These are phyloP conservation scores for Cromileptes altivelis DNA, from an alignment of 2,113 vertebrate species.

Conservation along the genomic window DNA sequence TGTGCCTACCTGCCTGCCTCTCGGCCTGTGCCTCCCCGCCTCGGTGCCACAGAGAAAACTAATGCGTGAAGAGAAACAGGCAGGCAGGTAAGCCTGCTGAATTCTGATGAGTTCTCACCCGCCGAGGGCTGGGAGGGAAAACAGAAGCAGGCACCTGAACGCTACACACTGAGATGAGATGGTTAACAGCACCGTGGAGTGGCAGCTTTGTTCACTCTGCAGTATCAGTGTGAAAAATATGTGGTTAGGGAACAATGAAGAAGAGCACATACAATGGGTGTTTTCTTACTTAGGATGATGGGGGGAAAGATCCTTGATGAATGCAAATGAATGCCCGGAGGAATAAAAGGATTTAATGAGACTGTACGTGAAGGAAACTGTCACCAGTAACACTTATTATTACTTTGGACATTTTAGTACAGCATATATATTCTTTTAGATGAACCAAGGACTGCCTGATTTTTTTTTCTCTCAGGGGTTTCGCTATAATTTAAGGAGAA, in stretches of 20 bases:
- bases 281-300: constrained; percentile 15
- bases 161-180: constrained; percentile 55
- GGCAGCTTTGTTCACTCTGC: constrained; percentile 52
- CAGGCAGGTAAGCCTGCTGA: constrained; percentile 58
- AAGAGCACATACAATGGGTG: constrained; percentile 17
- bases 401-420: neutral
- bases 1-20: constrained; percentile 42
- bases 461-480: neutral
- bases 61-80: constrained; percentile 58
- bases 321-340: constrained; percentile 9
- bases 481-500: neutral
- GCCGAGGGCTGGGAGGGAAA: constrained; percentile 40
- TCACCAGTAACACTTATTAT: neutral
- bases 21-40: constrained; percentile 26
- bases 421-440: neutral
- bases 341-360: constrained; percentile 32
- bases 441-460: neutral
- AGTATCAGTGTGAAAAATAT: constrained; percentile 38
- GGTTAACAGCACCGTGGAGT: constrained; percentile 45
- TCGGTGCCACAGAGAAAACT: constrained; percentile 34
- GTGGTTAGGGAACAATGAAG: constrained; percentile 27
- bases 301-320: constrained; percentile 11
- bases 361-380: neutral
- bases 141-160: constrained; percentile 59
- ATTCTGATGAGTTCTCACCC: constrained; percentile 68